Evolutionary conservation across 2,888 invertebrate genomes (phyloP).

Genomic region (Cryptus armator): DNA sequence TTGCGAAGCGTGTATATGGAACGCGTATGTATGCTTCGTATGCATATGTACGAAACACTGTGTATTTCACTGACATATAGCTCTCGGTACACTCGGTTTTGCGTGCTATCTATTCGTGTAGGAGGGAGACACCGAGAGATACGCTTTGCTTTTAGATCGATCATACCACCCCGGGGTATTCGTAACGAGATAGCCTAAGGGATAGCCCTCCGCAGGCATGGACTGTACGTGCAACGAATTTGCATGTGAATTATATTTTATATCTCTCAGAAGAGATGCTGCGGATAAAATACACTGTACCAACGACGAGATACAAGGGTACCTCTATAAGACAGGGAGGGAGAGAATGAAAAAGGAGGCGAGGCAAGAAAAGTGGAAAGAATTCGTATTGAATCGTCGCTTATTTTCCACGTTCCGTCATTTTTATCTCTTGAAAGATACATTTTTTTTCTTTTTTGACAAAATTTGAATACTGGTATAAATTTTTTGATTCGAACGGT

Average conservation of each 20-base stretch:
- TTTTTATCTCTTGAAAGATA: not conserved
- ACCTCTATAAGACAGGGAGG: not conserved
- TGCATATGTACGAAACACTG: slow-evolving; percentile 21
- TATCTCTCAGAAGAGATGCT: slow-evolving; percentile 54
- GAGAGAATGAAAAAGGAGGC: not conserved
- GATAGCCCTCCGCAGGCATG: slow-evolving; percentile 41
- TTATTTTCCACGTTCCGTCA: not conserved
- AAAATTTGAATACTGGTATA: not conserved
- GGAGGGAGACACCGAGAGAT: slow-evolving; percentile 44
- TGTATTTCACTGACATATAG: slow-evolving; percentile 38
- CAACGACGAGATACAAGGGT: not conserved
- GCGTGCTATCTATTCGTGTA: slow-evolving; percentile 27
- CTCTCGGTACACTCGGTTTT: slow-evolving; percentile 17
- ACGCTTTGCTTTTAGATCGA: slow-evolving; percentile 66
- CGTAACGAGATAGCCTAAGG: slow-evolving; percentile 55
- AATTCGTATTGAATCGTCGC: not conserved
- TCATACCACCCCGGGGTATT: slow-evolving; percentile 58
- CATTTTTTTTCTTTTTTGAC: not conserved
- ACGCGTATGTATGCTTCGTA: slow-evolving; percentile 42
- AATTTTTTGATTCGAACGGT: not conserved
- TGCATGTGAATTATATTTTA: slow-evolving; percentile 62
- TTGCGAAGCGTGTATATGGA: slow-evolving; percentile 31
- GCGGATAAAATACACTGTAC: slow-evolving; percentile 22
- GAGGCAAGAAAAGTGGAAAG: slow-evolving; percentile 2
- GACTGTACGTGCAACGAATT: slow-evolving; percentile 55